These are phyloP conservation scores for Gymnogyps californianus DNA, from an alignment of 2,113 vertebrate genomes.

Conservation along the genomic window DNA sequence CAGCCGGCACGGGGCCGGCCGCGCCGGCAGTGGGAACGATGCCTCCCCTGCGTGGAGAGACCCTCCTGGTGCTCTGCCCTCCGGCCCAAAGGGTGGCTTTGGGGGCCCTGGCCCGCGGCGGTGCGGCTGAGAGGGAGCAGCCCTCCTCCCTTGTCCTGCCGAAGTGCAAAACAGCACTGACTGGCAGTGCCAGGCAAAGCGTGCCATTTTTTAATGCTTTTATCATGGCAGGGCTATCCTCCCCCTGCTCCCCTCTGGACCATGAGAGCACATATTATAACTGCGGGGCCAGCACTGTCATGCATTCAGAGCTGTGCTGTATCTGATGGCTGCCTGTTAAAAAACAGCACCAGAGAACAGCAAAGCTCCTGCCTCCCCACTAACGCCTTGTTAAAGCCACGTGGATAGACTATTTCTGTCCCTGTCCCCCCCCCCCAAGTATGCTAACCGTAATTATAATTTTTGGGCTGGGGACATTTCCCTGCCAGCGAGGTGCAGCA, in stretches of 20 bases:
- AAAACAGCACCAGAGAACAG: background rate
- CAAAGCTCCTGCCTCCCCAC: background rate
- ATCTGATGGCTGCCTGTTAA: background rate
- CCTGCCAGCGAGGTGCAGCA: background rate
- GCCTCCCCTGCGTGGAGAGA: background rate
- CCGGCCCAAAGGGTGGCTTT: fast-evolving
- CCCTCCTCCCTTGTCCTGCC: too few species aligned
- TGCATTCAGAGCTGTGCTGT: fast-evolving
- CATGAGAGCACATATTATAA: fast-evolving
- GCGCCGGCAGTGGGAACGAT: too few species aligned
- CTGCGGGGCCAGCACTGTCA: background rate
- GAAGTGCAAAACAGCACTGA: background rate
- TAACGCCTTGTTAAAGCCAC: background rate
- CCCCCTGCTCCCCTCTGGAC: too few species aligned
- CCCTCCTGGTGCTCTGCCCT: background rate
- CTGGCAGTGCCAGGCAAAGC: background rate
- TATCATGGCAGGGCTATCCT: background rate
- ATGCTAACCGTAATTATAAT: too few species aligned
- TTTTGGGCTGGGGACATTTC: background rate
- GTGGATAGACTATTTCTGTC: background rate
- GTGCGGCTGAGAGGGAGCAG: background rate
- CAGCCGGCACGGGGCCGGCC: fast-evolving
- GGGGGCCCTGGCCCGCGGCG: background rate
- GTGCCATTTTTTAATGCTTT: too few species aligned
- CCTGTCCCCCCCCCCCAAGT: too few species aligned